These are phyloP conservation scores for Metalampra italica DNA, from an alignment of 2,888 invertebrate species.

Conservation along the genomic window DNA sequence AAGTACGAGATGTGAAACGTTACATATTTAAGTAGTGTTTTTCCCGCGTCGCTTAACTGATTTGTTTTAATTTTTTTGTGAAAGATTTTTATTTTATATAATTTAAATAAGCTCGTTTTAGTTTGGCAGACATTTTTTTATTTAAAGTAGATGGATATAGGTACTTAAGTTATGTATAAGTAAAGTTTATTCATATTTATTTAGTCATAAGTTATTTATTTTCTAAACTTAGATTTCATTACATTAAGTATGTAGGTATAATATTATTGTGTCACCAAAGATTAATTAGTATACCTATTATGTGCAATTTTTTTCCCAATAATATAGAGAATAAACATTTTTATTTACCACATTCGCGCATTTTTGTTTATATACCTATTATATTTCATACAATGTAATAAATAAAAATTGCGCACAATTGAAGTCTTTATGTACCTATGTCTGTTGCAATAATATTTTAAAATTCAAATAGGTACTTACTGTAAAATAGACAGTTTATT, in stretches of 20 bases:
- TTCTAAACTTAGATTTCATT: constrained; percentile 26
- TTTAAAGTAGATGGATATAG: neutral
- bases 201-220: constrained; percentile 26
- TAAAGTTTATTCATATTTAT: constrained; percentile 23
- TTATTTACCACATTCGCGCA: neutral
- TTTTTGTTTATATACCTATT: neutral
- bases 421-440: neutral
- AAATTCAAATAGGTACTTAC: too few species aligned
- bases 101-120: too few species aligned
- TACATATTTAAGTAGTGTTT: too few species aligned
- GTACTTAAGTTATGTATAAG: constrained; percentile 10
- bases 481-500: too few species aligned
- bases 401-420: constrained; percentile 1
- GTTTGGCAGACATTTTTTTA: neutral
- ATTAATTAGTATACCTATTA: constrained; percentile 10
- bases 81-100: too few species aligned
- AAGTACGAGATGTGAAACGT: too few species aligned
- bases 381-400: neutral
- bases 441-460: neutral
- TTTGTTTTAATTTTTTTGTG: too few species aligned
- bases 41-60: too few species aligned
- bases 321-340: constrained; percentile 15
- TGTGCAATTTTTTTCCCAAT: constrained; percentile 24
- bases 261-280: constrained; percentile 33
- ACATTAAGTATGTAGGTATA: too few species aligned